Evolutionary conservation across 2,113 vertebrate species (phyloP), one percentile per base, ranked within the genome.

Genomic region (Grallaria varia): DNA sequence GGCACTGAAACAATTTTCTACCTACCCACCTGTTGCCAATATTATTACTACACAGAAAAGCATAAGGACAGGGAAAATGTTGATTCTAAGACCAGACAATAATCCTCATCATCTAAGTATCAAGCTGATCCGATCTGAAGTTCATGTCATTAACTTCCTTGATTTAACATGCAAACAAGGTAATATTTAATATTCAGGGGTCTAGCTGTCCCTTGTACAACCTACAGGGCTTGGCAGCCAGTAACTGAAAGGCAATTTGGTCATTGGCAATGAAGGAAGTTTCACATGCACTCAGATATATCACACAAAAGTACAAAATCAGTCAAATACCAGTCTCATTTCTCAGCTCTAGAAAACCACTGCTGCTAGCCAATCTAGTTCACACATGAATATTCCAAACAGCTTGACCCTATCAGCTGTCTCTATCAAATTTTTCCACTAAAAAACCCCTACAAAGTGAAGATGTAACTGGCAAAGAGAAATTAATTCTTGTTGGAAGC

Each of bases 41-140:
- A 71, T 56, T 74, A 40, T n/a, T 47, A 55, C 10, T 45, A 60
- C 4, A 71, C 30, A 87, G 37, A 62, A 69, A 71, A 88, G 44
- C 4, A 1, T 16, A 62, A 66, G 14, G 27, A 64, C 7, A 5
- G 12, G 27, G 21, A 40, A 39, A 80, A 40, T 2, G 1, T 2
- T 73, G 10, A 33, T 56, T 84, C 23, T 22, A 56, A 69, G 14
- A 86, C 72, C 23, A 80, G 28, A 6, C 5, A 21, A 44, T 6
- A 68, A 42, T 60, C 24, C 37, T 64, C 35, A 42, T 3, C 13
- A 37, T 35, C 33, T 69, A 77, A 74, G 45, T 21, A 84, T 14
- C 28, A 49, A 49, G 50, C 33, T 84, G n/a, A 58, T 33, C 31
- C 59, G 31, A 81, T 80, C 21, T 50, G n/a, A 86, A 77, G 16